Percentiles rank a stretch among this genome's conserved stretches.
These are phyloP conservation scores for Drosophila falleni DNA, from an alignment of 2,888 invertebrate genomes.

Conservation along the genomic window DNA sequence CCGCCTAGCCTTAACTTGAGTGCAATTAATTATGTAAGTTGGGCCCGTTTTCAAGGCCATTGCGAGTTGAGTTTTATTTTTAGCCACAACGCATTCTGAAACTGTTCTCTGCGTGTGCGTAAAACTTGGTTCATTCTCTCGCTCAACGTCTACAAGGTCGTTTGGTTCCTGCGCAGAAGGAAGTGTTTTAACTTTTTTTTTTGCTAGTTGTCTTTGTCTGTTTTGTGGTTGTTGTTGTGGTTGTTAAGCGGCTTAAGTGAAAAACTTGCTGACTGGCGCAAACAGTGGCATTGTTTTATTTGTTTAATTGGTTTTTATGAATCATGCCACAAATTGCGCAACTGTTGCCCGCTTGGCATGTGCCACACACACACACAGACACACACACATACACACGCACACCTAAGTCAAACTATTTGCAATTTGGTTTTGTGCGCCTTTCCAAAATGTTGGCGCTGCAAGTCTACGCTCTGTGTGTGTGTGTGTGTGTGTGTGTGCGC, in stretches of 20 bases:
- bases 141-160: conserved; percentile 53
- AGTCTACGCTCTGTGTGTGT: background rate
- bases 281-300: conserved; percentile 45
- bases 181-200: conserved; percentile 59
- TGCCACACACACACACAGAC: conserved; percentile 38
- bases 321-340: conserved; percentile 70
- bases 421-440: conserved; percentile 44
- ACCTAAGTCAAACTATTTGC: conserved; percentile 35
- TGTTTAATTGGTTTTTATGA: conserved; percentile 68
- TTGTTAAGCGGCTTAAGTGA: conserved; percentile 62
- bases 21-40: conserved; percentile 81
- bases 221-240: background rate
- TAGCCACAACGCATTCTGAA: conserved; percentile 61
- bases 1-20: conserved; percentile 41
- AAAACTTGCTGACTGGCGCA: conserved; percentile 44
- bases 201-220: conserved; percentile 43
- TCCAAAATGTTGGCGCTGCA: conserved; percentile 38
- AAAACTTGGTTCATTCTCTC: conserved; percentile 28
- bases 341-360: conserved; percentile 49
- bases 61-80: conserved; percentile 56
- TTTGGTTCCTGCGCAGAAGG: conserved; percentile 66
- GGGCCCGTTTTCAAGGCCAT: conserved; percentile 59
- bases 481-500: conserved; percentile 16
- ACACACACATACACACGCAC: conserved; percentile 15
- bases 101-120: conserved; percentile 74